phyloP scores from a whole-genome alignment of 2,888 invertebrate species.

The Cetonia aurata region DNA sequence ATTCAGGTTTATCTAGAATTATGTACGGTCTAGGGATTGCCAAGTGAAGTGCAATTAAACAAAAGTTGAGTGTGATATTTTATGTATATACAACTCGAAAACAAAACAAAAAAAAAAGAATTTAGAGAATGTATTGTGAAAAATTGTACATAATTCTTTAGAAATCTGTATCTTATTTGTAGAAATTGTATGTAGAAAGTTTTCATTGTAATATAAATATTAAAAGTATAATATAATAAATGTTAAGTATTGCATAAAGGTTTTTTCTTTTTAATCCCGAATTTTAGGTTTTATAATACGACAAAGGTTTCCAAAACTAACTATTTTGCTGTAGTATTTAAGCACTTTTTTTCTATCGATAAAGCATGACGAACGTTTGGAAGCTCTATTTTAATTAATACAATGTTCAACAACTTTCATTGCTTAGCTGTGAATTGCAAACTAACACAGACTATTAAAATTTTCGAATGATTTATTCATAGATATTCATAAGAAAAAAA shows the following conservation, averaged over 20 bases:
- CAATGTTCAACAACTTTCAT: no score
- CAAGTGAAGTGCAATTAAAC: slow-evolving; percentile 47
- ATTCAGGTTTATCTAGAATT: slow-evolving; percentile 53
- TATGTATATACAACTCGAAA: slow-evolving; percentile 52
- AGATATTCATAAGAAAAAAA: no score
- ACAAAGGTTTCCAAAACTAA: slow-evolving; percentile 1
- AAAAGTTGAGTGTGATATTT: slow-evolving; percentile 52
- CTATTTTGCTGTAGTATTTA: no score
- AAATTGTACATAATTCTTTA: slow-evolving; percentile 58
- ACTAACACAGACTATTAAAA: no score
- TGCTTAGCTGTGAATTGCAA: no score
- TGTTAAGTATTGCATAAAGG: slow-evolving; percentile 49
- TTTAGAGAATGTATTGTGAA: slow-evolving; percentile 58
- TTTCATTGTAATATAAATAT: slow-evolving; percentile 65
- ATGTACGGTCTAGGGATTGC: slow-evolving; percentile 51
- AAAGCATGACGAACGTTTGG: no score
- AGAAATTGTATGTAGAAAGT: slow-evolving; percentile 64
- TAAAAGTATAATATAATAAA: slow-evolving; percentile 59
- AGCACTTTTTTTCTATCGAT: no score
- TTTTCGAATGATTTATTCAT: no score
- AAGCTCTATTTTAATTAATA: no score
- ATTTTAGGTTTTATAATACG: slow-evolving; percentile 8
- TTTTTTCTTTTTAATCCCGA: slow-evolving; percentile 2
- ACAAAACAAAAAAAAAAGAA: no score
- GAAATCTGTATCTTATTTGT: slow-evolving; percentile 55